Conservation (phyloP, 2,888 invertebrate species). For the Iphiclides podalirius region DNA sequence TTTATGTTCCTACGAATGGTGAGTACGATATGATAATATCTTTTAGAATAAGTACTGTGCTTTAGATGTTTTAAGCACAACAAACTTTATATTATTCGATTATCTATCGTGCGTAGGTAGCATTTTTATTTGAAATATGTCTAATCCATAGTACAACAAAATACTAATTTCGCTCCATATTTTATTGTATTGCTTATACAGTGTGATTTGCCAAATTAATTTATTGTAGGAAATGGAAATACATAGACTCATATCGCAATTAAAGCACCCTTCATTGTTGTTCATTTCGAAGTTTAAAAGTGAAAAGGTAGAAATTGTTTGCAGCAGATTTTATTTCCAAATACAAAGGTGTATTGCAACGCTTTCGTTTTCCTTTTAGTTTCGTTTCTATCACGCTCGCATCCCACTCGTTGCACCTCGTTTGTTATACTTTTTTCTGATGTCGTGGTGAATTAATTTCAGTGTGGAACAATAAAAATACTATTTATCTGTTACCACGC, state of each 20-base stretch:
- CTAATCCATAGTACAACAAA: too few relatives aligned
- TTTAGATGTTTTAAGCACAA: background rate
- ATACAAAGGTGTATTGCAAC: conserved; percentile 17
- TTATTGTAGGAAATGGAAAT: background rate
- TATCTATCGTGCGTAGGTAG: too few relatives aligned
- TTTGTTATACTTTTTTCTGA: conserved; percentile 9
- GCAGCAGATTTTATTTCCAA: conserved; percentile 17
- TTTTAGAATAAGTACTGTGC: background rate
- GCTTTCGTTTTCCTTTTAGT: conserved; percentile 16
- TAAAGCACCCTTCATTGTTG: background rate
- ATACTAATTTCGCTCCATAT: too few relatives aligned
- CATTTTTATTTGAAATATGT: too few relatives aligned
- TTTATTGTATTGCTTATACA: too few relatives aligned
- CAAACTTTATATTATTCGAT: too few relatives aligned
- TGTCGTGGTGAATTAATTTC: conserved; percentile 24
- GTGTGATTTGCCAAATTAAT: background rate
- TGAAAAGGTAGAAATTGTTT: conserved; percentile 18
- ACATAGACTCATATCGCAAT: conserved; percentile 1
- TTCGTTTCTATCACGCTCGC: conserved; percentile 13
- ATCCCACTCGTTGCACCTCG: conserved; percentile 8
- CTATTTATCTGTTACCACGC: conserved; percentile 41
- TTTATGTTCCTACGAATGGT: conserved; percentile 92
- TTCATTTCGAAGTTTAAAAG: conserved; percentile 10
- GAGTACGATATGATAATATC: conserved; percentile 8
- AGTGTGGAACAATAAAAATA: conserved; percentile 38